Evolutionary conservation across 2,888 invertebrate species (phyloP), one percentile per base, ranked within the genome.

Genomic region (Acleris sparsana): DNA sequence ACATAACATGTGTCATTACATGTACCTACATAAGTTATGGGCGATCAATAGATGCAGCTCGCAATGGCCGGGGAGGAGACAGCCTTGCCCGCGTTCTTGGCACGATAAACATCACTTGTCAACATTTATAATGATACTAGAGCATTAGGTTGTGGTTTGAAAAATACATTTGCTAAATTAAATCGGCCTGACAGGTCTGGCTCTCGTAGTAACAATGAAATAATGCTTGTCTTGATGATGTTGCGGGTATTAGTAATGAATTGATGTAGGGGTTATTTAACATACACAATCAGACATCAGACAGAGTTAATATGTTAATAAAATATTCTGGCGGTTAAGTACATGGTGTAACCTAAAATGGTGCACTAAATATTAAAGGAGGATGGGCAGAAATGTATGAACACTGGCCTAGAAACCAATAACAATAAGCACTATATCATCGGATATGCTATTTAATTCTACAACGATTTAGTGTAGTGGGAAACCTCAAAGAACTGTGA

Each of bases 31-130:
- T 57, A 66, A 59, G 65, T 61, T 56, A 62, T 57, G 53, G 48
- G 59, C 43, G 51, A 67, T 67, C 67, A 52, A 67, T 67, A 67
- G 67, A 67, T 65, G 65, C 62, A 61, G 17, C 53, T 65, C 53
- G 55, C 64, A 59, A 64, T 68, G 70, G 70, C 70, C 68, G 74
- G 80, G 85, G 84, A 83, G 84, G 83, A 80, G 84, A 74, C 80
- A 81, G 70, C 87, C 87, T 87, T 85, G 87, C 85, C 80, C 85
- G 83, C 80, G 78, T 78, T 86, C 75, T 75, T 73, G 75, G 62
- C 74, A 74, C 75, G 79, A 80, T 82, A 82, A 79, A 75, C 79
- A 82, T 82, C 80, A 75, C 63, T 70, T 69, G 74, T 70, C 74
- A 76, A 80, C 79, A 80, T 80, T 78, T 80, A 81, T 79, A 79